Evolutionary conservation across 2,113 vertebrate genomes (phyloP), one percentile per base, ranked within the genome.

Genomic region (Megaceryle torquata): DNA sequence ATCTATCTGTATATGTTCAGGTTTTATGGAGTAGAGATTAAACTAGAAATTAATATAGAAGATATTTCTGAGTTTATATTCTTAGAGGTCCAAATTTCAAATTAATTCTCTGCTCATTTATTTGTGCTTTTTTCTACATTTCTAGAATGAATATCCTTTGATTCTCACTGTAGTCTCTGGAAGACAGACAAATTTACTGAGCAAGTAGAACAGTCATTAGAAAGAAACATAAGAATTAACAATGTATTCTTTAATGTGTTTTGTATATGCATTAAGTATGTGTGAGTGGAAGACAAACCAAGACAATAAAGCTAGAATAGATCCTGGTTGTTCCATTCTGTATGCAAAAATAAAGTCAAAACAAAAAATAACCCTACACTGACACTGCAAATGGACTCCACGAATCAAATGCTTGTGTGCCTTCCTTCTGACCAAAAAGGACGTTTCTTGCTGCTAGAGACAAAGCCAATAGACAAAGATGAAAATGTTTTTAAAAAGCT

Each of bases 361-460:
- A 1, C 2, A 71, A 37, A 35, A 25, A 12, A 25, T 15, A 9
- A 0, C 9, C 15, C 7, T 57, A 35, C 4, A 33, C 0, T 67
- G 12, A 37, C 33, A 76, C 6, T 85, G 16, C 50, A 24, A 39
- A 67, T 68, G 28, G 24, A 79, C 1, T 41, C 5, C 19, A 54
- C 26, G 93, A 50, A 71, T 46, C 25, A 75, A 75, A 82, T 22
- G 13, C 2, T n/a, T 59, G 7, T 31, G 29, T 75, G n/a, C 5
- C 15, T 59, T 78, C 12, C 11, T 80, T 86, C 16, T 44, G 22
- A 28, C 7, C 7, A 59, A 71, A 50, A 63, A 19, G 28, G 2
- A 59, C 6, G 53, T 63, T 78, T 87, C 9, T 71, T 82, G 16
- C 11, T 85, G 8, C 20, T 65, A 48, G 24, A 91, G 13, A 72